These are phyloP conservation scores for Oncorhynchus tshawytscha DNA, from an alignment of 2,113 vertebrate species.

Conservation along the genomic window DNA sequence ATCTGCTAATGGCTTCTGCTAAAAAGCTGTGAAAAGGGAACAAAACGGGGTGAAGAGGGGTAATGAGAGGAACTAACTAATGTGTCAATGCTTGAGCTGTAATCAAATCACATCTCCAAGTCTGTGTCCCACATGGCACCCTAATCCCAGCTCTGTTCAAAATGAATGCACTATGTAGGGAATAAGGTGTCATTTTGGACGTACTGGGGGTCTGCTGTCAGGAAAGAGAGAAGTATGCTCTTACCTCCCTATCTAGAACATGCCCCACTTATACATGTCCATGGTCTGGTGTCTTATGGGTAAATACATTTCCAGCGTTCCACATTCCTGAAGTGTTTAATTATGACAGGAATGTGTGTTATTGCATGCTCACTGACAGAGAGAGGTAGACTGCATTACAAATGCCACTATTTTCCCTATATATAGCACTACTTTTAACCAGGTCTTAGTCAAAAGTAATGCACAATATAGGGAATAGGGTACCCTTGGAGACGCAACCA, in stretches of 20 bases:
- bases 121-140: conserved; percentile 47
- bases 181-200: no score
- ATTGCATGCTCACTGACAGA: background rate
- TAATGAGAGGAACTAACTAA: conserved; percentile 64
- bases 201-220: conserved; percentile 26
- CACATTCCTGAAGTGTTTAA: conserved; percentile 42
- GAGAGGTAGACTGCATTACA: background rate
- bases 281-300: conserved; percentile 15
- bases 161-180: no score
- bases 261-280: conserved; percentile 55
- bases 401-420: background rate
- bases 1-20: conserved; percentile 45
- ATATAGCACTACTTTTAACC: background rate
- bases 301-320: conserved; percentile 8
- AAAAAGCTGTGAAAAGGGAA: conserved; percentile 29
- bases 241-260: conserved; percentile 12
- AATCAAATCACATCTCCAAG: conserved; percentile 55
- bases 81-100: conserved; percentile 61
- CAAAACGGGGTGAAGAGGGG: conserved; percentile 57
- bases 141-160: no score
- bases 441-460: background rate
- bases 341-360: conserved; percentile 26
- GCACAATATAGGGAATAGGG: no score
- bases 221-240: conserved; percentile 15
- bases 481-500: no score